phyloP scores from a whole-genome alignment of 2,888 invertebrate genomes.

The Xestia sexstrigata region DNA sequence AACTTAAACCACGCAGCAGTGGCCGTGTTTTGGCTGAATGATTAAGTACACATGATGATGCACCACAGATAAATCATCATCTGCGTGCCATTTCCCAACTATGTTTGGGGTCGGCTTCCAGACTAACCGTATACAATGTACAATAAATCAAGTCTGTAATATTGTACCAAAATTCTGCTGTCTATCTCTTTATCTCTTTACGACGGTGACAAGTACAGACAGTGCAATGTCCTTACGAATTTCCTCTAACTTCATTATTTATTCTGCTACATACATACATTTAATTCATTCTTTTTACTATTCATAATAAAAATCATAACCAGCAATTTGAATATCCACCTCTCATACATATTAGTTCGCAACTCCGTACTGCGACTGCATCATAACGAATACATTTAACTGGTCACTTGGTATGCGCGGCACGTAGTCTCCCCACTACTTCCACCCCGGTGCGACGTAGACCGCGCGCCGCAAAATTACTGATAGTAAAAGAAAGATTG shows the following conservation, averaged over 20 bases:
- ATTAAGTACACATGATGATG: background rate
- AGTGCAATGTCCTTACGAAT: background rate
- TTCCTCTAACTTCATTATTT: background rate
- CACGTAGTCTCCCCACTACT: constrained; percentile 44
- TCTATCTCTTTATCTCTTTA: background rate
- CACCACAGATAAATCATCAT: background rate
- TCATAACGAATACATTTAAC: constrained; percentile 59
- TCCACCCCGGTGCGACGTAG: constrained; percentile 27
- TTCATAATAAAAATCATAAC: constrained; percentile 33
- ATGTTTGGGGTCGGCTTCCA: background rate
- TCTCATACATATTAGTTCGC: constrained; percentile 50
- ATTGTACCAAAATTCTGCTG: background rate
- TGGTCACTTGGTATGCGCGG: constrained; percentile 42
- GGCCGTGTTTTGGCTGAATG: background rate
- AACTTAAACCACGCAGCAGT: background rate
- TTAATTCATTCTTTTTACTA: background rate
- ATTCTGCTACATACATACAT: background rate
- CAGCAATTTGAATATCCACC: constrained; percentile 17
- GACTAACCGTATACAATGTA: background rate
- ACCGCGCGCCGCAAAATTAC: constrained; percentile 43
- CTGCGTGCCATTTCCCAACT: background rate
- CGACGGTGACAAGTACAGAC: background rate
- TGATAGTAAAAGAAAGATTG: constrained; percentile 56
- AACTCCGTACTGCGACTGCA: constrained; percentile 50
- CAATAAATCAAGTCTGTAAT: background rate